Conservation (phyloP, 1,140 invertebrate species). For the Campoletis sonorensis region DNA sequence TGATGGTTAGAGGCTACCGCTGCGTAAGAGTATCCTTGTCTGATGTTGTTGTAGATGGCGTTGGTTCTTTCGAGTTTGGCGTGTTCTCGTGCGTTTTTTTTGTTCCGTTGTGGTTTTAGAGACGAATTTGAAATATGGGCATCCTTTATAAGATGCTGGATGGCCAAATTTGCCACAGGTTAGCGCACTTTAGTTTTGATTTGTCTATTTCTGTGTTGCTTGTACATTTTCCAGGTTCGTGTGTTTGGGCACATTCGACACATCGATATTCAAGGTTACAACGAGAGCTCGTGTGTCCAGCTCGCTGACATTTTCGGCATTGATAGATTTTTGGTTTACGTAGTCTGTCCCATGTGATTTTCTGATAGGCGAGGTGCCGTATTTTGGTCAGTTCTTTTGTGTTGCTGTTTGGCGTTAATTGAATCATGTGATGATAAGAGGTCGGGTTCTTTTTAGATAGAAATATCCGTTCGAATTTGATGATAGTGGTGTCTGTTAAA, state of each 20-base stretch:
- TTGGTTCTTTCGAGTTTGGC: not conserved
- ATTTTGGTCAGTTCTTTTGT: not conserved
- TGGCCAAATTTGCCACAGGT: no score
- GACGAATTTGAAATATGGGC: no score
- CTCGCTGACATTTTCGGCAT: slow-evolving; percentile 49
- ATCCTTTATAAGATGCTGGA: no score
- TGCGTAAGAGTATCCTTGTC: not conserved
- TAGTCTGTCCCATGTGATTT: slow-evolving; percentile 44
- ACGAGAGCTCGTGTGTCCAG: slow-evolving; percentile 41
- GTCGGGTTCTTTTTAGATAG: slow-evolving; percentile 8
- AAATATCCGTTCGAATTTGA: not conserved
- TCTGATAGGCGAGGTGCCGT: slow-evolving; percentile 24
- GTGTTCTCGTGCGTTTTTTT: not conserved
- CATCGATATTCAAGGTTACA: slow-evolving; percentile 51
- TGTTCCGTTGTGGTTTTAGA: no score
- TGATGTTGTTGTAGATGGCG: not conserved
- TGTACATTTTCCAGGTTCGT: slow-evolving; percentile 46
- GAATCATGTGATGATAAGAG: slow-evolving; percentile 13
- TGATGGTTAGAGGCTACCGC: not conserved
- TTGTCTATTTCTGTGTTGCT: not conserved
- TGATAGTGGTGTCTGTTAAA: not conserved
- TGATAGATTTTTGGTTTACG: slow-evolving; percentile 24
- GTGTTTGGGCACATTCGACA: slow-evolving; percentile 45
- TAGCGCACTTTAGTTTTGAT: not conserved
- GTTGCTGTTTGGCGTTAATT: slow-evolving; percentile 35